These are phyloP conservation scores for Saccostrea glomerata DNA, from an alignment of 1,140 invertebrate species.

Conservation along the genomic window DNA sequence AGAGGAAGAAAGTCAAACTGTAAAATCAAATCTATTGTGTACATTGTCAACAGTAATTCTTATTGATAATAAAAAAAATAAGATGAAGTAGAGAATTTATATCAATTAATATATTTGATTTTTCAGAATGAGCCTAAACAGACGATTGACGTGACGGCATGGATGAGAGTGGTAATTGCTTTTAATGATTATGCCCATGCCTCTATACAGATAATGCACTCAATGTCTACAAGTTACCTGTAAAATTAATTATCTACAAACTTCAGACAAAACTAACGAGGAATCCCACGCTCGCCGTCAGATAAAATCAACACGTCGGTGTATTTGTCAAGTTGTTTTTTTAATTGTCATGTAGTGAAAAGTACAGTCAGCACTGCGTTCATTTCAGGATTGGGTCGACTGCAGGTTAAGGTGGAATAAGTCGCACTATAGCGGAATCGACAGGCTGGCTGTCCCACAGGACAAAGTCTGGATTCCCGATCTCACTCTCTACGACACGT, in stretches of 20 bases:
- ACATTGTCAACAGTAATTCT: not conserved
- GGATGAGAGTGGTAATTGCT: not conserved
- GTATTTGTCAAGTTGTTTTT: no score
- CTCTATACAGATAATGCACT: not conserved
- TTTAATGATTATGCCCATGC: no score
- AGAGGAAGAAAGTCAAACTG: not conserved
- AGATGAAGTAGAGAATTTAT: not conserved
- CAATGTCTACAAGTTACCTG: no score
- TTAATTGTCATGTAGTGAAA: no score
- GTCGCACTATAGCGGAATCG: slow-evolving; percentile 76
- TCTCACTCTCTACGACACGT: slow-evolving; percentile 82
- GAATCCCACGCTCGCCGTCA: no score
- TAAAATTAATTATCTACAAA: no score
- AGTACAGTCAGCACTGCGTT: no score
- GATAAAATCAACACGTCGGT: no score
- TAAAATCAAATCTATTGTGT: not conserved
- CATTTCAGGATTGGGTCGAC: slow-evolving; percentile 80
- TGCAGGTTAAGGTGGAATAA: slow-evolving; percentile 81
- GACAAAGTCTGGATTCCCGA: slow-evolving; percentile 81
- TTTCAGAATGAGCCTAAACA: slow-evolving; percentile 2
- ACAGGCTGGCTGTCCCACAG: slow-evolving; percentile 79
- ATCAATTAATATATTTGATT: not conserved
- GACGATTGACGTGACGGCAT: not conserved
- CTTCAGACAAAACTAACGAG: no score
- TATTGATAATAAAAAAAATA: not conserved